Evolutionary conservation across 2,113 vertebrate species (phyloP), one percentile per base, ranked within the genome.

Genomic region (Mesembrinibis cayennensis): DNA sequence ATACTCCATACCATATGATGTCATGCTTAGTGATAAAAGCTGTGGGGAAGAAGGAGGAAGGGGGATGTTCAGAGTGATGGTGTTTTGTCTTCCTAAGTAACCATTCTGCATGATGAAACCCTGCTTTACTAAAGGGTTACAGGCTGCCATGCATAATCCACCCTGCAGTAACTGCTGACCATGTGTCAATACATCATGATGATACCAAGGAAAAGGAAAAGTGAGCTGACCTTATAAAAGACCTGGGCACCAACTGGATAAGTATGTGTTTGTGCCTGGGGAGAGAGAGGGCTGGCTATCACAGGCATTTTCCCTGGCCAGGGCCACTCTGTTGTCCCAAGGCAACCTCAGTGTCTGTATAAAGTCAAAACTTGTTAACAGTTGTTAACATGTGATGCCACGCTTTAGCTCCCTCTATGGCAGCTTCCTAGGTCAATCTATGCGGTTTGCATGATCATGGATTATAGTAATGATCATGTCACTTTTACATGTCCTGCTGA

Each of bases 81-180:
- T 0, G 0, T 66, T 65, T 71, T 71, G 23, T 36, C 21, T 84
- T 91, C 74, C 40, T 18, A 77, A 52, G 18, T 16, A 47, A 56
- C 40, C 0, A 0, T 29, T 34, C 16, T 0, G 8, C 0, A 0
- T 56, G 29, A n/a, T 29, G 42, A 32, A 73, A 8, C 29, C 20
- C 10, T 65, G 11, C 17, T 82, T 73, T 61, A 29, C 62, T 38
- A 14, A 45, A 0, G 1, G 20, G 12, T 25, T 56, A 8, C 19
- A 42, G 36, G 16, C 10, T 71, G 36, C 45, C 45, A 22, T 9
- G 4, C 2, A 18, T 21, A 38, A 59, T 44, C 59, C 0, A 0
- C 15, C 38, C 32, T 42, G 12, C 40, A 36, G 66, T 34, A 92
- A 61, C 19, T 62, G 42, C 21, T 4, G 2, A 49, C 10, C 13